A percentile compares a stretch with the other conserved stretches of the same genome.
Evolutionary conservation across 2,113 vertebrate species (phyloP).

Genomic region (Catharus fuscescens): DNA sequence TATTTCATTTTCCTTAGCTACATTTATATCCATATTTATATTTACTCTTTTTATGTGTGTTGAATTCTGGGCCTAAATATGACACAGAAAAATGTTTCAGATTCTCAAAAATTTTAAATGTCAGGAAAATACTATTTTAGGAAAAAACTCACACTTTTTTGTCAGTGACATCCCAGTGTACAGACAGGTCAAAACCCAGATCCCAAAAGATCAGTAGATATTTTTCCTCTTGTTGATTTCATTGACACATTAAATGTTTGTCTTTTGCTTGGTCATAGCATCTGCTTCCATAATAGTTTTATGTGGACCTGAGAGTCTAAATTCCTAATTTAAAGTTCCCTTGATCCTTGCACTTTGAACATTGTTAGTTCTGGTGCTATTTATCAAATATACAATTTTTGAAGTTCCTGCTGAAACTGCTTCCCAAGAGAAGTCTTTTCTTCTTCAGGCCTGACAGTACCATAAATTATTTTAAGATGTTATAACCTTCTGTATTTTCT

Average conservation of each 20-base stretch:
- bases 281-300: slow-evolving; percentile 28
- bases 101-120: background rate
- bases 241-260: slow-evolving; percentile 22
- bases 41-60: background rate
- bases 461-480: slow-evolving; percentile 68
- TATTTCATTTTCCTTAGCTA: background rate
- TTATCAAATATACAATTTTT: slow-evolving; percentile 62
- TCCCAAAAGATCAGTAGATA: background rate
- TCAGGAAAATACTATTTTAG: background rate
- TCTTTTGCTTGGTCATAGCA: background rate
- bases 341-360: slow-evolving; percentile 57
- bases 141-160: background rate
- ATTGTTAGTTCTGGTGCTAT: slow-evolving; percentile 44
- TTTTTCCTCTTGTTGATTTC: background rate
- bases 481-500: slow-evolving; percentile 60
- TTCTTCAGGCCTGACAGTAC: slow-evolving; percentile 48
- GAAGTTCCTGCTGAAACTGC: slow-evolving; percentile 47
- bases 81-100: background rate
- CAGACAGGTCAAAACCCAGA: background rate
- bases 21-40: background rate
- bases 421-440: slow-evolving; percentile 65
- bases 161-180: background rate
- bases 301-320: slow-evolving; percentile 17
- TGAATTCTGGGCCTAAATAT: background rate
- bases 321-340: slow-evolving; percentile 61